These are phyloP conservation scores for Drosophila buzzatii DNA, from an alignment of 2,888 invertebrate genomes.

Conservation along the genomic window DNA sequence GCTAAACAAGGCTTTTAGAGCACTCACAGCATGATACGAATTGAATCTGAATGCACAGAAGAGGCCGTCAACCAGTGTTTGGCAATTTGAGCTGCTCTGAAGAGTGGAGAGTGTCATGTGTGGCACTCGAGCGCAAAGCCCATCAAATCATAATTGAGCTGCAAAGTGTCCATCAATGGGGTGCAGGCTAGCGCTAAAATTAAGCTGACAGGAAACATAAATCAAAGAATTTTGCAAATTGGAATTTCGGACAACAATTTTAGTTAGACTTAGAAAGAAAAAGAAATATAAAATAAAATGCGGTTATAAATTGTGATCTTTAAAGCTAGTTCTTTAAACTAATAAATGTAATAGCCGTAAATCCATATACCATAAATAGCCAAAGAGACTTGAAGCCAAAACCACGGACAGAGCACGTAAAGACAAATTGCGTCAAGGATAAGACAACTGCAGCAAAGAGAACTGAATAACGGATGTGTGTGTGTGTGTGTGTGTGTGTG, in stretches of 20 bases:
- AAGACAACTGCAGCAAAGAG: slow-evolving; percentile 13
- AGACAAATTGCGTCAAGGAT: slow-evolving; percentile 11
- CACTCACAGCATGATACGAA: slow-evolving; percentile 39
- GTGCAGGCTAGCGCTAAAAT: slow-evolving; percentile 17
- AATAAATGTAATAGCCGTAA: not conserved
- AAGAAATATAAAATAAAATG: not conserved
- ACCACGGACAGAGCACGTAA: not conserved
- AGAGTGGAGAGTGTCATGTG: slow-evolving; percentile 22
- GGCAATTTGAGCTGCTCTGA: not conserved
- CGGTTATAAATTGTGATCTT: not conserved
- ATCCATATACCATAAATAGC: not conserved
- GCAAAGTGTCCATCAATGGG: slow-evolving; percentile 49
- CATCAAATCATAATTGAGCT: slow-evolving; percentile 63
- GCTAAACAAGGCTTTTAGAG: slow-evolving; percentile 55
- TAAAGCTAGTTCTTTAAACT: not conserved
- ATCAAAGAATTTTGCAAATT: slow-evolving; percentile 4
- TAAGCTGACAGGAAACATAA: slow-evolving; percentile 29
- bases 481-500: slow-evolving; percentile 16
- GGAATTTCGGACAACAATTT: not conserved
- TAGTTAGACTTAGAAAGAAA: not conserved
- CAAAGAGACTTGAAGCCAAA: not conserved
- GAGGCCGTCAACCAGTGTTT: slow-evolving; percentile 12
- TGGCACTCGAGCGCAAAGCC: slow-evolving; percentile 33
- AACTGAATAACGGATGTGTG: slow-evolving; percentile 9
- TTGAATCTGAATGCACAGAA: slow-evolving; percentile 49